Conservation (phyloP, 2,888 invertebrate species). For the Oscheius onirici region DNA sequence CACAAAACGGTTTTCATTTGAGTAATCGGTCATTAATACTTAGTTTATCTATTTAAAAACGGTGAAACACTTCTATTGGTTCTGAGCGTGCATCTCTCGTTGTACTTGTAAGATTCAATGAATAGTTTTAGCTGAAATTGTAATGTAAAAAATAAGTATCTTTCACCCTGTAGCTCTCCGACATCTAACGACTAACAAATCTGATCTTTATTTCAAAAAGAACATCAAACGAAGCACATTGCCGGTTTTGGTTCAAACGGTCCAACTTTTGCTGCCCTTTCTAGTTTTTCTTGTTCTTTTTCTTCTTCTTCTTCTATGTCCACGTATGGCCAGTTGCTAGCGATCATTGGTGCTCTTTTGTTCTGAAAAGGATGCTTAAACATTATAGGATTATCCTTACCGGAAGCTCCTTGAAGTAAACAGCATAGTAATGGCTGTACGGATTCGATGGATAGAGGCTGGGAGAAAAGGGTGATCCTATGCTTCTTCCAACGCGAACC, state of each 20-base stretch:
- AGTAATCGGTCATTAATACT: no score
- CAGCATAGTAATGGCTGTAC: not conserved
- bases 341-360: not conserved
- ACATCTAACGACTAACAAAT: not conserved
- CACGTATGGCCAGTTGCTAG: not conserved
- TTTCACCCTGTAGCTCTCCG: not conserved
- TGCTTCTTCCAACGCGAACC: conserved; percentile 10
- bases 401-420: not conserved
- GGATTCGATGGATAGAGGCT: not conserved
- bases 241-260: no score
- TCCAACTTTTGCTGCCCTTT: no score
- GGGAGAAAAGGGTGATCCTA: not conserved
- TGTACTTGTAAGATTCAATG: no score
- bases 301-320: not conserved
- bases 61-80: no score
- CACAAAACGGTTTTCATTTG: no score
- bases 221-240: no score
- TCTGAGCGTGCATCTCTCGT: no score
- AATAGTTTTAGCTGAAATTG: no score
- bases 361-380: not conserved
- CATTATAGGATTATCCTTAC: not conserved
- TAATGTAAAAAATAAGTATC: no score
- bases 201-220: not conserved
- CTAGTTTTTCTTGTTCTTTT: not conserved
- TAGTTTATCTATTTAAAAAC: no score